These are phyloP conservation scores for Cecropterus lyciades DNA, from an alignment of 1,140 invertebrate species.

Conservation along the genomic window DNA sequence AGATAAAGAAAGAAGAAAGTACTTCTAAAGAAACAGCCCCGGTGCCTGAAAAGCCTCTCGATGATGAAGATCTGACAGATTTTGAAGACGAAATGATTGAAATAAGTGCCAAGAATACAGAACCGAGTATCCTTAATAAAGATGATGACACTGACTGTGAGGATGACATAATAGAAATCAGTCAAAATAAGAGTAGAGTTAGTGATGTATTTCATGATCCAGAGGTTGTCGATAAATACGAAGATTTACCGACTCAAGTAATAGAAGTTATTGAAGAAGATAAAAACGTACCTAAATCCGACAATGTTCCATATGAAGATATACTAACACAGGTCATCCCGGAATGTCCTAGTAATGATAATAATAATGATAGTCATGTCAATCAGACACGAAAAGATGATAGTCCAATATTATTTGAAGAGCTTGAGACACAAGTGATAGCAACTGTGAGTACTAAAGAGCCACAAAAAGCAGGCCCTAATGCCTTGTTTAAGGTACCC, in stretches of 20 bases:
- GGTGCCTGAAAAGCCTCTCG: slow-evolving; percentile 15
- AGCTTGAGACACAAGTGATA: slow-evolving; percentile 56
- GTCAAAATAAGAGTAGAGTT: slow-evolving; percentile 15
- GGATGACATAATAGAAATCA: slow-evolving; percentile 38
- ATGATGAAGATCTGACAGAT: slow-evolving; percentile 39
- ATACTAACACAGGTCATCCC: slow-evolving; percentile 59
- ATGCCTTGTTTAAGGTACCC: slow-evolving; percentile 62
- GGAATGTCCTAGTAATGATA: slow-evolving; percentile 33
- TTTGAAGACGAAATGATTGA: slow-evolving; percentile 36
- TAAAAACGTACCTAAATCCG: background rate
- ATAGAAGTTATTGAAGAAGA: slow-evolving; percentile 36
- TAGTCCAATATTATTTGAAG: slow-evolving; percentile 38
- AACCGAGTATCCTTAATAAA: slow-evolving; percentile 11
- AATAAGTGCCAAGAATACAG: background rate
- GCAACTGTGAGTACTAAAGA: slow-evolving; percentile 21
- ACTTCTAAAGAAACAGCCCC: slow-evolving; percentile 49
- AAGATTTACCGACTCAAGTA: slow-evolving; percentile 47
- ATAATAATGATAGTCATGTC: too few species aligned
- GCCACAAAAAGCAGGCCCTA: slow-evolving; percentile 26
- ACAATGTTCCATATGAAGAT: slow-evolving; percentile 45
- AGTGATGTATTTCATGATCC: background rate
- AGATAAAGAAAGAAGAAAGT: slow-evolving; percentile 34
- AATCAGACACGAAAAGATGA: background rate
- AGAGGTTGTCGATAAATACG: slow-evolving; percentile 34
- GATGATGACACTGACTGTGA: slow-evolving; percentile 44